These are phyloP conservation scores for Syngnathus acus DNA, from an alignment of 2,797 vertebrate genomes.

Conservation along the genomic window DNA sequence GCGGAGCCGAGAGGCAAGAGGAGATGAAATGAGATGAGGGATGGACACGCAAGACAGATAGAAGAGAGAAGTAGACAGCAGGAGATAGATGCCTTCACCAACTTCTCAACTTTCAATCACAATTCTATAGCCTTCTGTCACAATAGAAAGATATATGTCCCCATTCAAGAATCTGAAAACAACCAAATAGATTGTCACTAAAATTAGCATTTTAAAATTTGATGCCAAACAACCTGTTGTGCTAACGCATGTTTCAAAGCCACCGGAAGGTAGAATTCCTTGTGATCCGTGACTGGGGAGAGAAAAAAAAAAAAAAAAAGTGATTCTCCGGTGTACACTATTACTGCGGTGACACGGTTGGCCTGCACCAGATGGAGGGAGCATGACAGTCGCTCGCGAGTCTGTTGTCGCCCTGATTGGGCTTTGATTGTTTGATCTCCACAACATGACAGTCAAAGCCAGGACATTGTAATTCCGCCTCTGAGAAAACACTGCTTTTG, in stretches of 20 bases:
- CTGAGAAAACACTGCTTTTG: background rate
- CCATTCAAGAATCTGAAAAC: background rate
- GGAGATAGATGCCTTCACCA: constrained; percentile 12
- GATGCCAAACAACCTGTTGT: too few species aligned
- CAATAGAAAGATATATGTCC: background rate
- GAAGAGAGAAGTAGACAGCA: constrained; percentile 3
- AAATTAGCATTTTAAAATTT: too few species aligned
- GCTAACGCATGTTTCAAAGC: too few species aligned
- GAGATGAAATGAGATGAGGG: background rate
- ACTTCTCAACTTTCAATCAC: constrained; percentile 2
- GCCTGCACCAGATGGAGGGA: constrained; percentile 37
- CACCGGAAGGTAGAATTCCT: background rate
- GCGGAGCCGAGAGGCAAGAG: constrained; percentile 9
- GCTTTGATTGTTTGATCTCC: constrained; percentile 42
- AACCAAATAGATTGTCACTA: background rate
- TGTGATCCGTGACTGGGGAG: background rate
- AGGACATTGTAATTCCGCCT: constrained; percentile 7
- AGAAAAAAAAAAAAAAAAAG: background rate
- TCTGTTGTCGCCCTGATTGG: constrained; percentile 43
- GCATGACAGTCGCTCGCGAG: constrained; percentile 35
- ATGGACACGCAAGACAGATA: background rate
- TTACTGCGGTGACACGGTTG: constrained; percentile 19
- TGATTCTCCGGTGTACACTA: background rate
- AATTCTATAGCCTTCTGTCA: background rate
- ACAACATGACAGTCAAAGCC: constrained; percentile 26